Base-by-base conservation (phyloP, 2,113 vertebrate species). In the Crotalus tigris region DNA sequence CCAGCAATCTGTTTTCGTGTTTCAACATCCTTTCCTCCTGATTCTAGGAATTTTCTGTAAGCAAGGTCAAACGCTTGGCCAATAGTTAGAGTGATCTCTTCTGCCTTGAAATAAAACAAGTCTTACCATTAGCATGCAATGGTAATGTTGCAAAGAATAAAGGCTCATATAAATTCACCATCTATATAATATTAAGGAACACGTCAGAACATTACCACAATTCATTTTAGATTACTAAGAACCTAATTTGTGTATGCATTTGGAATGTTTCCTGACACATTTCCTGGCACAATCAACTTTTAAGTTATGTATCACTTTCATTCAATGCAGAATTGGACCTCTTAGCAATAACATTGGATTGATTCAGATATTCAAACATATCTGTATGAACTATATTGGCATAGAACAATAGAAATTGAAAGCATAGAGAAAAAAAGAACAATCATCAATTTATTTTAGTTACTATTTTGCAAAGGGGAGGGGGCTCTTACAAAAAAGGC, bases 41-140 rank as follows among this genome's bases (percentile, higher is more conserved):
- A 99, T 97, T 99, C 99, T 96, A 99, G 97, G 96, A 99, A 99
- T 96, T 99, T 99, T 97, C 99, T 99, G 97, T 99, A 99, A 87
- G 99, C 99, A 97, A 99, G 97, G 97, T 99, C 99, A 95, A 99
- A 99, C 0, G 99, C 99, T 98, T 99, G 99, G 19, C 99, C 99
- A 91, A 99, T 99, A 69, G 99, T 99, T 94, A 99, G 97, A 92
- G 99, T 99, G 95, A 99, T 99, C 96, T 99, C 99, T 95, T 99
- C 99, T 0, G 99, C 99, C 99, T 98, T 97, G 88, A 95, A 75
- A 94, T 39, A 96, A 97, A 96, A 61, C 93, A 49, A 96, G 96
- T 75, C 96, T 24, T 64, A 61, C 95, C 92, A 93, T 96, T 93
- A 96, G 88, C 10, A 85, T 17, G 21, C 90, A 9, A 12, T 26